Conservation (phyloP, 2,113 vertebrate species). For the Ivindomyrus marchei region DNA sequence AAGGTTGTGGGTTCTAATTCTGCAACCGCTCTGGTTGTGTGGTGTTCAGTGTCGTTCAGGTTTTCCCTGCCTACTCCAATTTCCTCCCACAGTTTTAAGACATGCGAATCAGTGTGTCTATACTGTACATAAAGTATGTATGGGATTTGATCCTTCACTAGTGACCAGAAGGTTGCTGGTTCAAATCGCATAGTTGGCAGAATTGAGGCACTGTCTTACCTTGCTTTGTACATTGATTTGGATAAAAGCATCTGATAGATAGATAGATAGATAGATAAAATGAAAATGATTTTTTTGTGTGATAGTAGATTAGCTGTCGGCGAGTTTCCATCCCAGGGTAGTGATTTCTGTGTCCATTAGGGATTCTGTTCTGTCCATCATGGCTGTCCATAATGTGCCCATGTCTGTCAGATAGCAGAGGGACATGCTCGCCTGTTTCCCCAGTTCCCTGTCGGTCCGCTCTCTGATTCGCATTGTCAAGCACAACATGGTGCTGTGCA, state of each 20-base stretch:
- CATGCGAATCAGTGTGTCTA: neutral
- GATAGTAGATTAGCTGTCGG: neutral
- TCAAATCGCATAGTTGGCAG: neutral
- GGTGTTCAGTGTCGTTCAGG: neutral
- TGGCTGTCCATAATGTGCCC: neutral
- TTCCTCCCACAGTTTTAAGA: neutral
- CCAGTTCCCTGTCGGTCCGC: neutral
- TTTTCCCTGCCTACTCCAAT: neutral
- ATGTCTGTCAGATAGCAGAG: neutral
- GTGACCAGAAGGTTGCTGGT: neutral
- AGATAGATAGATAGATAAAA: neutral
- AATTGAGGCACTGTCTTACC: neutral
- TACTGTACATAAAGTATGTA: neutral
- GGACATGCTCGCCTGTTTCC: neutral
- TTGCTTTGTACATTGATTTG: neutral
- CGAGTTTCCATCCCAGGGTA: neutral
- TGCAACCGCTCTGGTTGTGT: neutral
- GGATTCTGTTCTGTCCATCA: neutral
- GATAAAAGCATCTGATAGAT: neutral
- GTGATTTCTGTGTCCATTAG: neutral
- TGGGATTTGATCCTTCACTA: neutral
- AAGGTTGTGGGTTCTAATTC: neutral
- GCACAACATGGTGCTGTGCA: neutral
- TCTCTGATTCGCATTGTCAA: neutral
- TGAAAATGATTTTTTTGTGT: neutral